Conservation (phyloP, 2,888 invertebrate species). For the Strigamia crassipes region DNA sequence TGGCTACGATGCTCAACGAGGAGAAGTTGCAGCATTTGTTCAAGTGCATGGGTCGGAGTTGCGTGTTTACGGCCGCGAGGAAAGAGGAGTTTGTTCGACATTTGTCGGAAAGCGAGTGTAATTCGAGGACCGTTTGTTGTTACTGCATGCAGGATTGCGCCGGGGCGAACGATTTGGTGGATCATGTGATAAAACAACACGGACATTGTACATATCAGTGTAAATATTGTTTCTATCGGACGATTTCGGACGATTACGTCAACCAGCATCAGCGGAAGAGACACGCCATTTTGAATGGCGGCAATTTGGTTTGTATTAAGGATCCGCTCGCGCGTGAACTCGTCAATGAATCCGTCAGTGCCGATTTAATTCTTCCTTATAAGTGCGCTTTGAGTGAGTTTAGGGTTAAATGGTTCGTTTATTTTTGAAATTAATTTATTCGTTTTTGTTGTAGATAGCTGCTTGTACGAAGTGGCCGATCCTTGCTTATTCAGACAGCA, state of each 20-base stretch:
- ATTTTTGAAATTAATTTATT: neutral
- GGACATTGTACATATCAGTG: conserved; percentile 69
- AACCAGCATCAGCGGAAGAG: conserved; percentile 63
- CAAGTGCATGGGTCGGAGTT: conserved; percentile 65
- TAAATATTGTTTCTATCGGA: conserved; percentile 71
- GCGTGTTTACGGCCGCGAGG: conserved; percentile 61
- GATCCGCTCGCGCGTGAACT: neutral
- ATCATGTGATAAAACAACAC: conserved; percentile 69
- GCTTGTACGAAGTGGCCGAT: conserved; percentile 44
- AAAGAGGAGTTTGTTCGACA: conserved; percentile 60
- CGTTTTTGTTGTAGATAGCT: neutral
- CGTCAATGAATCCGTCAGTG: conserved; percentile 38
- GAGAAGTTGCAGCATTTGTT: conserved; percentile 61
- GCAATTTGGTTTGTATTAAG: neutral
- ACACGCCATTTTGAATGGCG: neutral
- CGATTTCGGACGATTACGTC: conserved; percentile 66
- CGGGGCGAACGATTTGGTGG: conserved; percentile 61
- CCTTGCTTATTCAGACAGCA: conserved; percentile 43
- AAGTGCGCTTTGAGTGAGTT: conserved; percentile 44
- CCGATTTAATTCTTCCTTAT: conserved; percentile 41
- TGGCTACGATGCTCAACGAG: conserved; percentile 57
- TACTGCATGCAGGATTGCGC: conserved; percentile 65
- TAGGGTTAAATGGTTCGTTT: neutral
- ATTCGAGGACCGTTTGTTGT: conserved; percentile 59
- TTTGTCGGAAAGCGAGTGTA: conserved; percentile 61